phyloP scores from a whole-genome alignment of 2,888 invertebrate genomes.

The Harpalus rubripes region DNA sequence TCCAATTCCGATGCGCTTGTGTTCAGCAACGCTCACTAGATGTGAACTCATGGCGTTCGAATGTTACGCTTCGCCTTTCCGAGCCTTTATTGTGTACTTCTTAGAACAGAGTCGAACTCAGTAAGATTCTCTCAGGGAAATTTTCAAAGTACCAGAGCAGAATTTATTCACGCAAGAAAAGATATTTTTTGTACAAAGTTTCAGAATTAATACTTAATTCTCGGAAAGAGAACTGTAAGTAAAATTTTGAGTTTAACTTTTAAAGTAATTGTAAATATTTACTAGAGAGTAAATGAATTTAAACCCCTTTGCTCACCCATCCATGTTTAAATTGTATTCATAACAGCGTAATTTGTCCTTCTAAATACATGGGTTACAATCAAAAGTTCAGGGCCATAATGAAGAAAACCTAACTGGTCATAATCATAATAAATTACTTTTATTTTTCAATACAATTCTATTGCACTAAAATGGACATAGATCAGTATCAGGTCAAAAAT shows the following conservation, averaged over 20 bases:
- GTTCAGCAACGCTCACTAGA: constrained; percentile 18
- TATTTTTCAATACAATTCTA: too few relatives aligned
- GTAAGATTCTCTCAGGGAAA: background rate
- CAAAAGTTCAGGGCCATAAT: too few relatives aligned
- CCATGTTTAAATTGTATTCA: background rate
- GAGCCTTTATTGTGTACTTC: constrained; percentile 49
- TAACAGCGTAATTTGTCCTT: background rate
- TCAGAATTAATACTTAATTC: background rate
- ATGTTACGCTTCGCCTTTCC: constrained; percentile 38
- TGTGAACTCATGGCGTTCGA: constrained; percentile 21
- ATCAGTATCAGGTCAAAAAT: too few relatives aligned
- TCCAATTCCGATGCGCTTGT: constrained; percentile 49
- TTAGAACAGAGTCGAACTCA: constrained; percentile 17
- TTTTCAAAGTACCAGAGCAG: too few relatives aligned
- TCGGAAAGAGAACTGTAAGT: background rate
- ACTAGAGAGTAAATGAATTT: background rate
- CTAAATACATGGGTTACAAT: too few relatives aligned
- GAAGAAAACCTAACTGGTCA: too few relatives aligned
- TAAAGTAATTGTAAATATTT: background rate
- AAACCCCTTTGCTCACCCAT: background rate
- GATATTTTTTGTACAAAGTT: background rate
- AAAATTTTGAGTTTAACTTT: background rate
- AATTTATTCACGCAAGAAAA: background rate
- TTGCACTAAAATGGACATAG: too few relatives aligned
- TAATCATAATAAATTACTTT: too few relatives aligned